Evolutionary conservation across 2,888 invertebrate species (phyloP), one percentile per base, ranked within the genome.

Genomic region (Caprella mutica): DNA sequence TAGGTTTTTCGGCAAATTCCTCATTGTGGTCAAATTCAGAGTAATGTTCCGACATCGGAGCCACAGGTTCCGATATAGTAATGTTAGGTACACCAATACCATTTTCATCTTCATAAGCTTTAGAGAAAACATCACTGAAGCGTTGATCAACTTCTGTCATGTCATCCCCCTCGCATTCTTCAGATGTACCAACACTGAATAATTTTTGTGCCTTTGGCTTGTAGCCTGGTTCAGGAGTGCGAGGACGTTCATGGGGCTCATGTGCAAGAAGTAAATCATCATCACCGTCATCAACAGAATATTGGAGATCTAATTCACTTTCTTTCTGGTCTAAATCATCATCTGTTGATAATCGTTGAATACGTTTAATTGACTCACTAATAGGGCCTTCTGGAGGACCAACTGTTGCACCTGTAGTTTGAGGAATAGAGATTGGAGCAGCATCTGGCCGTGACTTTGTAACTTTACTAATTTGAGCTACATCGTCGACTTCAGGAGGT

Each of bases 31-130:
- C 75, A 59, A 75, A 67, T 65, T 76, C 76, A n/a, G 76, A 76
- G 71, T 57, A 71, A 30, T 48, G 69, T 59, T 76, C 74, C 24
- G 73, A 71, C 57, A 75, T 68, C 30, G 77, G 76, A 29, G 76
- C 72, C 72, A 78, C 74, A 67, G 79, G 79, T 76, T 80, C 80
- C 5, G 80, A 80, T 19, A 80, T 76, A 67, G 77, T 80, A 56
- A 81, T 80, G 67, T 78, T 79, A n/a, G 81, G 81, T 58, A 80
- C 77, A 55, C 72, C 72, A 52, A 70, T 69, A 55, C 70, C 59
- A 8, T 55, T 35, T 38, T 54, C 55, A 30, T 64, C 64, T 51
- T 64, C 64, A 30, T 60, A 64, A 39, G 64, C 60, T 40, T 56
- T 58, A 33, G 64, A 64, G 53, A 64, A 64, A 38, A 64, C 58